Evolutionary conservation across 1,140 invertebrate species (phyloP), one percentile per base, ranked within the genome.

Genomic region (Zaprionus gabonicus): DNA sequence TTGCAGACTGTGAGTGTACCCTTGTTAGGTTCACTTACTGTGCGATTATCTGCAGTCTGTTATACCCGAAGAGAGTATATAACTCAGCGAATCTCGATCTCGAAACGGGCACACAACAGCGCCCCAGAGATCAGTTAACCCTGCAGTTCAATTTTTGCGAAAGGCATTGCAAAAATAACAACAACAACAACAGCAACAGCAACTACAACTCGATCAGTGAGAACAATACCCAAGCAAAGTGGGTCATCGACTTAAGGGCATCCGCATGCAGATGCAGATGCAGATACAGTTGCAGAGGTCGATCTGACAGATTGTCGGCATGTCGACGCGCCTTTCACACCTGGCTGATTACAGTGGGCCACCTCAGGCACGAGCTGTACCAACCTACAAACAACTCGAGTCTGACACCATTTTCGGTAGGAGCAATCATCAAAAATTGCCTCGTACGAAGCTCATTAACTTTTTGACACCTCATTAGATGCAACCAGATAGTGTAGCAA

Each of bases 141-240:
- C 82, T 67, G 63, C 58, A 71, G 78, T 74, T 82, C 74, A 80
- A 80, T 62, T 67, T 67, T 72, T 76, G 46, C 69, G 62, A 76
- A 66, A 76, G 69, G 56, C 62, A 64, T 67, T 67, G 62, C 68
- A 66, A 44, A 31, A 76, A 38, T 4, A 38, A 57, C 67, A 44
- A 27, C 53, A 57, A 46, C 60, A 41, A n/a, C 13, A 51, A 41
- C 15, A 17, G 9, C 25, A 58, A 41, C 15, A 17, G 7, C 25
- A 58, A 3, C 28, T 20, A 57, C 17, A 68, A 34, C 17, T 34
- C 38, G 17, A 51, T 28, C 12, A 68, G 17, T 68, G 82, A 86
- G 80, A 87, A 85, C 82, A 85, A 85, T 86, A 72, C 75, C 65
- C 72, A 80, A 38, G 58, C 53, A 55, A 85, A 80, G 68, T 85